Evolutionary conservation across 2,113 vertebrate genomes (phyloP), one percentile per base, ranked within the genome.

Genomic region (Speoplatyrhinus poulsoni): DNA sequence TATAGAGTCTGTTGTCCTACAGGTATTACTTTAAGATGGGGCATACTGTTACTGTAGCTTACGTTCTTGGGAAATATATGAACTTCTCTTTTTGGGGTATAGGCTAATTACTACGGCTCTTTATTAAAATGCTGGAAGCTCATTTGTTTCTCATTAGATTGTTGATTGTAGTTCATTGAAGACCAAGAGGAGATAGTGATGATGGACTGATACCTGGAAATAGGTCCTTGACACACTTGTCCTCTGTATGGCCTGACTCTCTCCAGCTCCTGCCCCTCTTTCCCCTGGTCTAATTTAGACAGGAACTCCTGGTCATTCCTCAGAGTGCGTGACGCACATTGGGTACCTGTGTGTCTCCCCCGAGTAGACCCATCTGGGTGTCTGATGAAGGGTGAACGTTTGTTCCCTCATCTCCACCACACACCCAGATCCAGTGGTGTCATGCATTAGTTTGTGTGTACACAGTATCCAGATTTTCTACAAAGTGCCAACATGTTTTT

Each of bases 321-420:
- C 41, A 19, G 36, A 50, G 62, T 67, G 70, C 68, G 69, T 84
- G 82, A 77, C 3, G 62, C 77, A 79, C 62, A 50, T 12, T 6
- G 36, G 7, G 17, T 72, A 47, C 67, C 9, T 52, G 11, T 64
- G 62, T 56, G 41, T 72, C 7, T 60, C 50, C 58, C 10, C 9
- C 46, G 80, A 86, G 80, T 76, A 77, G 57, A 76, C 47, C 47
- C 6, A 60, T 58, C 33, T 53, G 13, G 47, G 36, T 32, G 17
- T 62, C 16, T 47, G 9, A 47, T 62, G 41, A 17, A 60, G 33
- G 10, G 47, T 47, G n/a, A 36, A 56, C 12, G 2, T 32, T 46
- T 55, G 46, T 9, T 58, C n/a, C 36, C 19, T 77, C 46, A 49
- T 12, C 49, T 67, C 65, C 59, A 17, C 5, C 9, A 48, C 5